Conservation (phyloP, 1,140 invertebrate genomes). For the Anoplolepis gracilipes region DNA sequence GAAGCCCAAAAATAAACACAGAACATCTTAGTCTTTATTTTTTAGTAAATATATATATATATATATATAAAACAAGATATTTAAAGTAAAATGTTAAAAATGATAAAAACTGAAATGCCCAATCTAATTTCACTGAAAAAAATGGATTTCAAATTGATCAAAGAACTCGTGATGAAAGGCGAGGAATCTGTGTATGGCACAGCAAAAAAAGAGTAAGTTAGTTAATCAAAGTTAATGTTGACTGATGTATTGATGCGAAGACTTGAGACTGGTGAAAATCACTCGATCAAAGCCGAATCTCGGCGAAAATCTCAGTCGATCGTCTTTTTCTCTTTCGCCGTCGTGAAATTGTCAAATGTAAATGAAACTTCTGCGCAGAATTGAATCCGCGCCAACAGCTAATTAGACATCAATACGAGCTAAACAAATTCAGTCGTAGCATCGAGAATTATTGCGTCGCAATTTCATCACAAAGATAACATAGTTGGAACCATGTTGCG, state of each 20-base stretch:
- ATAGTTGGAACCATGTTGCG: neutral
- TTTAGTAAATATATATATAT: neutral
- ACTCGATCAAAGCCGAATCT: conserved; percentile 41
- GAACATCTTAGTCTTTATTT: neutral
- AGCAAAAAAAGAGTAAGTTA: conserved; percentile 21
- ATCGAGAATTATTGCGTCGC: conserved; percentile 36
- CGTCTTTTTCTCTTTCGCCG: neutral
- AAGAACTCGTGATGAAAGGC: conserved; percentile 24
- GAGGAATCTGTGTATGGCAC: neutral
- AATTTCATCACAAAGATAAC: conserved; percentile 5
- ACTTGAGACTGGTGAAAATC: conserved; percentile 17
- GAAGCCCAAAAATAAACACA: neutral
- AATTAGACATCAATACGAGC: conserved; percentile 60
- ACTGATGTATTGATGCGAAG: conserved; percentile 31
- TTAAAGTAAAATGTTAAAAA: conserved; percentile 13
- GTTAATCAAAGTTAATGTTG: conserved; percentile 55
- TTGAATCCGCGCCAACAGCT: conserved; percentile 47
- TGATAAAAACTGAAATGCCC: neutral
- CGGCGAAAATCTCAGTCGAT: neutral
- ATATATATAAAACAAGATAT: neutral
- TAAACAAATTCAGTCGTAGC: conserved; percentile 41
- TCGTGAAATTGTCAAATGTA: conserved; percentile 40
- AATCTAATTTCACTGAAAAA: conserved; percentile 3
- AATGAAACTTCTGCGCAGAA: conserved; percentile 44
- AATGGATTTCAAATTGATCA: conserved; percentile 21